Conservation (phyloP, 2,797 vertebrate species). For the Saxicola maurus region DNA sequence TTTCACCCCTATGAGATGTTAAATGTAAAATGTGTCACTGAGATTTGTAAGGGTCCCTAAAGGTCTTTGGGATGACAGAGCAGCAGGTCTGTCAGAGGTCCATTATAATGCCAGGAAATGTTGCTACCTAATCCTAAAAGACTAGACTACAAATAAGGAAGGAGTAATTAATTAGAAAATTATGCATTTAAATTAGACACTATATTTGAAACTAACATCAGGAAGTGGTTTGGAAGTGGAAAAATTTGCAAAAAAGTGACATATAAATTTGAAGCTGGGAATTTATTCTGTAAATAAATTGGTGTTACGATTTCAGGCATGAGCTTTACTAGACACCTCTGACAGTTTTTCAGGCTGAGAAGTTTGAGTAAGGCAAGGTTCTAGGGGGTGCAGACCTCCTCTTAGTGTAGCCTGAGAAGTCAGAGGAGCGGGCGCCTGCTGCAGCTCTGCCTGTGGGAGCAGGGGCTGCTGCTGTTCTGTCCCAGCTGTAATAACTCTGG, state of each 20-base stretch:
- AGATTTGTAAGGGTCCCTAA: neutral
- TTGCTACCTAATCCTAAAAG: neutral
- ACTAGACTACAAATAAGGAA: neutral
- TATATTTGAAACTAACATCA: neutral
- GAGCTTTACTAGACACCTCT: neutral
- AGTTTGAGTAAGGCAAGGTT: neutral
- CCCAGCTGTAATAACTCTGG: neutral
- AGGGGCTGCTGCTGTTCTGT: neutral
- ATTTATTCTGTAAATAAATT: neutral
- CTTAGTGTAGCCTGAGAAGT: neutral
- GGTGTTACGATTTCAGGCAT: neutral
- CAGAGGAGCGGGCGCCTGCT: rapidly evolving
- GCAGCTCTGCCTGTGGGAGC: neutral
- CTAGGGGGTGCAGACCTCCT: neutral
- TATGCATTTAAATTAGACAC: neutral
- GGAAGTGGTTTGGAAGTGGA: neutral
- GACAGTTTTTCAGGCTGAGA: neutral
- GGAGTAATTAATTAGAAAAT: neutral
- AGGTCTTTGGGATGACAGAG: neutral
- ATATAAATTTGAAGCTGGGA: neutral
- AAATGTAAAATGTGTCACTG: neutral
- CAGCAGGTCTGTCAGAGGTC: neutral
- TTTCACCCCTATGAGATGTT: neutral
- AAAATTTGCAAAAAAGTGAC: neutral
- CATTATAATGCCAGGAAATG: neutral